Evolutionary conservation across 2,113 vertebrate genomes (phyloP), one percentile per base, ranked within the genome.

Genomic region (Syngnathus floridae): DNA sequence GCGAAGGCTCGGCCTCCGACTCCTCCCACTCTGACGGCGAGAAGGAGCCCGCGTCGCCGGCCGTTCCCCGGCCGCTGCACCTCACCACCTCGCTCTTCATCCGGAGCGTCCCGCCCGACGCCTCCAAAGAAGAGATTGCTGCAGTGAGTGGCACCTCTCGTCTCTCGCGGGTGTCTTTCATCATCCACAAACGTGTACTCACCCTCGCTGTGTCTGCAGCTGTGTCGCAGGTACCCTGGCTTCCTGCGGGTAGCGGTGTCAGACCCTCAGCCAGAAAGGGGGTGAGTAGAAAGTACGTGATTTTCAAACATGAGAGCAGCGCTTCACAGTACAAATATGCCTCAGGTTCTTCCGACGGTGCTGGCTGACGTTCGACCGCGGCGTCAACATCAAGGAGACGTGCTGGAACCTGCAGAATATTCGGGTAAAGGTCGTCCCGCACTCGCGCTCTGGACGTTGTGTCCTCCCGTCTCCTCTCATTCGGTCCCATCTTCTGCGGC

Each of bases 351-450:
- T 93, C 82, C 88, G 94, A 4, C 90, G 93, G 9, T 94, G 93
- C 60, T 96, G 93, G 92, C 92, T 95, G 70, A 96, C 94, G 0
- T 96, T 96, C 62, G 93, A 95, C 72, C 91, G 93, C 36, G 91
- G 91, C 0, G 92, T 95, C 51, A 95, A 93, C 88, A 96, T 96
- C 73, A 96, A 96, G 71, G 94, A 95, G 74, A 95, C 93, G 10
- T 95, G 94, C 59, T 95, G 94, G 94, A 94, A 91, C 75, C 86
- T 96, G 13, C 94, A 96, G 89, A 96, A 95, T 75, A 93, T 95
- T 66, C 77, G 94, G 62, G 94, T 96, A 82, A 65, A 77, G 13
- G 21, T n/a, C 7, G 4, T 21, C 17, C 7, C 3, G 7, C 22
- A 35, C 7, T 40, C 7, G 7, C 26, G 46, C 7, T 40, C 7